phyloP scores from a whole-genome alignment of 2,888 invertebrate genomes.

The Masnerella sp. region DNA sequence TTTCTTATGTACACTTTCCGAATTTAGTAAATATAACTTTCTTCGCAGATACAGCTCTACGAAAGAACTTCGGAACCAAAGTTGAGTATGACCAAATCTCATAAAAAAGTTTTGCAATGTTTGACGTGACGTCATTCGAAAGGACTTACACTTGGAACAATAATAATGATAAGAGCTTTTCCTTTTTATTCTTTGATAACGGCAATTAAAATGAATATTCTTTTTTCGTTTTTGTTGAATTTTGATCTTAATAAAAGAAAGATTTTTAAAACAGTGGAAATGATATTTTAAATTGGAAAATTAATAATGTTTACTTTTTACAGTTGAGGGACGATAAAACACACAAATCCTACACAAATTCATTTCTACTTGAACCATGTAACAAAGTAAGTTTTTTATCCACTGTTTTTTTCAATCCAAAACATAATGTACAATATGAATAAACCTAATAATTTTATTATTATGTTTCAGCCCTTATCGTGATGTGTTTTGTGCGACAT shows the following conservation, averaged over 20 bases:
- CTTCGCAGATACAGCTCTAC: neutral
- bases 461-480: conserved; percentile 17
- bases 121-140: conserved; percentile 18
- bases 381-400: conserved; percentile 28
- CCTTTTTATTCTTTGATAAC: too few relatives aligned
- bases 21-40: conserved; percentile 3
- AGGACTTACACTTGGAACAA: conserved; percentile 7
- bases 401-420: neutral
- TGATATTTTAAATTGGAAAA: too few relatives aligned
- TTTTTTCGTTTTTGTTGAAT: too few relatives aligned
- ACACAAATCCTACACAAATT: conserved; percentile 4
- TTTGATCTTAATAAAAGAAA: too few relatives aligned
- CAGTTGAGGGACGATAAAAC: conserved; percentile 77
- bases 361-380: conserved; percentile 15
- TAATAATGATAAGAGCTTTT: too few relatives aligned
- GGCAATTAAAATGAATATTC: neutral
- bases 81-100: conserved; percentile 8
- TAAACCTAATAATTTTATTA: neutral
- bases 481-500: conserved; percentile 25
- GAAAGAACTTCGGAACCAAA: neutral
- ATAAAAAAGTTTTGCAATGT: conserved; percentile 12
- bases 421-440: neutral
- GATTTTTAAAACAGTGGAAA: too few relatives aligned
- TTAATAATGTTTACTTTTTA: too few relatives aligned
- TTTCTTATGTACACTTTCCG: neutral